phyloP scores from a whole-genome alignment of 1,140 invertebrate species.

The Cyclina sinensis region DNA sequence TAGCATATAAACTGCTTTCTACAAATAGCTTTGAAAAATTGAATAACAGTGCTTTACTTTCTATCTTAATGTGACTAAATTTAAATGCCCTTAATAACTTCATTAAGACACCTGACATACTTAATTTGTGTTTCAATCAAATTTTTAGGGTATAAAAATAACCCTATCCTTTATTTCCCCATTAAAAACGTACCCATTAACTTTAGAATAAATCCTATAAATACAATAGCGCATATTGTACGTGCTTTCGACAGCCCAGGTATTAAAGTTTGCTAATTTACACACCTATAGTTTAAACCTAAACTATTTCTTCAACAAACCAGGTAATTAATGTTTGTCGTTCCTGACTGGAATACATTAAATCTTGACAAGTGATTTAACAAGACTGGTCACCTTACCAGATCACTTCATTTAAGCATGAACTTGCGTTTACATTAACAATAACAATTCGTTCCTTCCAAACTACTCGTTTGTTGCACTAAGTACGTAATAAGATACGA shows the following conservation, averaged over 20 bases:
- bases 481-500: too few relatives aligned
- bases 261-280: constrained; percentile 40
- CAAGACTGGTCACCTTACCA: not conserved
- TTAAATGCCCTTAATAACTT: too few relatives aligned
- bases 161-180: not conserved
- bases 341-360: constrained; percentile 59
- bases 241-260: not conserved
- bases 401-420: constrained; percentile 33
- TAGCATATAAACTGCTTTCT: too few relatives aligned
- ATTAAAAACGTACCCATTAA: constrained; percentile 4
- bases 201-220: not conserved
- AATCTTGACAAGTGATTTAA: constrained; percentile 39
- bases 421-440: constrained; percentile 28
- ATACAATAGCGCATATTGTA: constrained; percentile 13
- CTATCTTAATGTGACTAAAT: too few relatives aligned
- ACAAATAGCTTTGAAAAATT: too few relatives aligned
- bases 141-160: not conserved
- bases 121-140: too few relatives aligned
- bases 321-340: constrained; percentile 51
- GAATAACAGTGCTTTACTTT: too few relatives aligned
- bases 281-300: constrained; percentile 28
- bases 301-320: constrained; percentile 17
- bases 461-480: not conserved
- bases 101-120: too few relatives aligned
- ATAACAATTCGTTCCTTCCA: not conserved